phyloP scores from a whole-genome alignment of 2,888 invertebrate species.

The Colletes collaris region DNA sequence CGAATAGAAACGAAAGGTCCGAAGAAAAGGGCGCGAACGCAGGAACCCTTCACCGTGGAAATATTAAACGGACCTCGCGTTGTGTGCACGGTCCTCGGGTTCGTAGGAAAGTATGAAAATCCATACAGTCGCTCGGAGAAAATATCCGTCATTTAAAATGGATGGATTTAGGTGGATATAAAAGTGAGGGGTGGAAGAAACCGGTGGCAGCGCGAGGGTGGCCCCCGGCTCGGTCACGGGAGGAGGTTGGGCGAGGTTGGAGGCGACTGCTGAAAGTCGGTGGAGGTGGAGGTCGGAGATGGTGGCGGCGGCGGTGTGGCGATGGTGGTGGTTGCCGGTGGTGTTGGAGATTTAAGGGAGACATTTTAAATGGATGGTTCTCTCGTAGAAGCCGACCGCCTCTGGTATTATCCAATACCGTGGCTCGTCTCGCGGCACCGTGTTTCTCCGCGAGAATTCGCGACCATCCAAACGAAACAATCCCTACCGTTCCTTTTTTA shows the following conservation, averaged over 20 bases:
- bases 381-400: conserved; percentile 69
- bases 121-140: conserved; percentile 79
- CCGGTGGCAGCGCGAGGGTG: conserved; percentile 68
- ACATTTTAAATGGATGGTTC: conserved; percentile 83
- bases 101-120: conserved; percentile 77
- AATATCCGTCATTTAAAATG: conserved; percentile 83
- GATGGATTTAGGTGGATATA: conserved; percentile 82
- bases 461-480: conserved; percentile 49
- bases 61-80: conserved; percentile 43
- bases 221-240: conserved; percentile 58
- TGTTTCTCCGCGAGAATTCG: conserved; percentile 64
- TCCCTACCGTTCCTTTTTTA: conserved; percentile 9
- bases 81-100: conserved; percentile 44
- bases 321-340: conserved; percentile 74
- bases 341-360: conserved; percentile 78
- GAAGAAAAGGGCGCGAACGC: neutral
- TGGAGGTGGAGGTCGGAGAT: conserved; percentile 47
- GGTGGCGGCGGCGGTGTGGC: conserved; percentile 59
- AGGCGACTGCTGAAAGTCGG: conserved; percentile 74
- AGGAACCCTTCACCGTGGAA: conserved; percentile 16
- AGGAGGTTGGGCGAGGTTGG: conserved; percentile 60
- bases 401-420: conserved; percentile 73
- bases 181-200: conserved; percentile 76
- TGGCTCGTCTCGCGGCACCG: conserved; percentile 62
- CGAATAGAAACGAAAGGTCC: neutral